A percentile compares a stretch with the other conserved stretches of the same genome.
These are phyloP conservation scores for Dynastes tityus DNA, from an alignment of 2,888 invertebrate species.

Conservation along the genomic window DNA sequence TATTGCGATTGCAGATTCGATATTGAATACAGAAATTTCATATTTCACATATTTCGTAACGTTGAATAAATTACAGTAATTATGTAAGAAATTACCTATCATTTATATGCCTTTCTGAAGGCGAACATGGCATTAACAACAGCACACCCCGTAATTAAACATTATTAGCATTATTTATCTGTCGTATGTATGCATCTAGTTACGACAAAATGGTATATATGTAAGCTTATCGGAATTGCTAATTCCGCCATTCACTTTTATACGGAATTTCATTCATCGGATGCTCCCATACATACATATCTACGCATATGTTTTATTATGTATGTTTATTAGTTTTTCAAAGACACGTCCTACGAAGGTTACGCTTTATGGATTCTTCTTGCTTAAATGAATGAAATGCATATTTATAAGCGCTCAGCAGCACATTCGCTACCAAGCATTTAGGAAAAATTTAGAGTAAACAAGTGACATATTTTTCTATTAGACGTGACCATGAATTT, in stretches of 20 bases:
- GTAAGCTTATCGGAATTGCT: slow-evolving; percentile 28
- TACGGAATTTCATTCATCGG: slow-evolving; percentile 30
- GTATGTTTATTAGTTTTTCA: slow-evolving; percentile 25
- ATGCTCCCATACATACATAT: slow-evolving; percentile 29
- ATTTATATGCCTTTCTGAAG: not conserved
- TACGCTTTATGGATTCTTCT: slow-evolving; percentile 10
- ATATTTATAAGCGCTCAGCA: not conserved
- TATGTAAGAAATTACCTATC: not conserved
- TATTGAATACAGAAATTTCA: too few relatives aligned
- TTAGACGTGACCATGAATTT: slow-evolving; percentile 23
- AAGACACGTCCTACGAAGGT: slow-evolving; percentile 20
- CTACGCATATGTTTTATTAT: slow-evolving; percentile 15
- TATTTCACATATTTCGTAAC: too few relatives aligned
- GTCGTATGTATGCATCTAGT: not conserved
- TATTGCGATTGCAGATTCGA: too few relatives aligned
- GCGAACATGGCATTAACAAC: not conserved
- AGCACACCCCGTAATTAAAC: slow-evolving; percentile 8
- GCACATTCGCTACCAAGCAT: slow-evolving; percentile 5
- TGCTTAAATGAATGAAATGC: slow-evolving; percentile 24
- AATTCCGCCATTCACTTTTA: slow-evolving; percentile 32
- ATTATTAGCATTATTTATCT: slow-evolving; percentile 14
- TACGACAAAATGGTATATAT: too few relatives aligned
- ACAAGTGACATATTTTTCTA: slow-evolving; percentile 1
- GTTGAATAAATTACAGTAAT: not conserved
- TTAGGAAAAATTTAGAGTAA: slow-evolving; percentile 16